A percentile compares a stretch with the other conserved stretches of the same genome.
These are phyloP conservation scores for Coregonus clupeaformis DNA, from an alignment of 2,113 vertebrate genomes.

Conservation along the genomic window DNA sequence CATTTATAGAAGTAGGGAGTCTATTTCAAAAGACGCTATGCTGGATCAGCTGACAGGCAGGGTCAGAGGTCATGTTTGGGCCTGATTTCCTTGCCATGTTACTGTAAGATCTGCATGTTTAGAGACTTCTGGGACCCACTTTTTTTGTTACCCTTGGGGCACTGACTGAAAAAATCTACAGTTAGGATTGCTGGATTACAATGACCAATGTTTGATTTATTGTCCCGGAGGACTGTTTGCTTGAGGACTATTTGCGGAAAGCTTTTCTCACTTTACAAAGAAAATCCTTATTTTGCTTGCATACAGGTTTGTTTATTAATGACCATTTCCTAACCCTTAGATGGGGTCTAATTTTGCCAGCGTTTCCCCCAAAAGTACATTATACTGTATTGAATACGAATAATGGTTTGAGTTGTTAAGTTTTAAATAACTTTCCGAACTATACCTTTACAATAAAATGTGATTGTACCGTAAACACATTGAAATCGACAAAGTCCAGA, in stretches of 20 bases:
- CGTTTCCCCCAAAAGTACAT: background rate
- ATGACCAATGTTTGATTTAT: conserved; percentile 65
- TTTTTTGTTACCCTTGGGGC: conserved; percentile 80
- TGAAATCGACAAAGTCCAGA: conserved; percentile 20
- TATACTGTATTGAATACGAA: background rate
- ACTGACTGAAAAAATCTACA: conserved; percentile 63
- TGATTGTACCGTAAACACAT: background rate
- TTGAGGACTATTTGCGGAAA: conserved; percentile 25
- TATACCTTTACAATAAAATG: background rate
- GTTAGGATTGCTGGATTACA: conserved; percentile 69
- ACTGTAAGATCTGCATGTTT: conserved; percentile 99
- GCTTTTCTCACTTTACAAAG: conserved; percentile 29
- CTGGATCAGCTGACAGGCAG: conserved; percentile 89
- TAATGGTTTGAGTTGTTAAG: background rate
- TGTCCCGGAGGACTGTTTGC: conserved; percentile 27
- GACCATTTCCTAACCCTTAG: background rate
- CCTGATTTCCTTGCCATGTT: conserved; percentile 87
- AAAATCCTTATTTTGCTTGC: conserved; percentile 22
- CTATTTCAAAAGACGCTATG: conserved; percentile 90
- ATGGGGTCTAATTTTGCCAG: background rate
- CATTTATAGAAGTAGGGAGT: conserved; percentile 91
- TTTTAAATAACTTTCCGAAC: background rate
- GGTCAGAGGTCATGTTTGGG: conserved; percentile 92
- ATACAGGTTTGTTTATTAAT: background rate
- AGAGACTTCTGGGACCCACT: conserved; percentile 79